phyloP scores from a whole-genome alignment of 2,888 invertebrate genomes.

The Xestoiulus laeticollis region DNA sequence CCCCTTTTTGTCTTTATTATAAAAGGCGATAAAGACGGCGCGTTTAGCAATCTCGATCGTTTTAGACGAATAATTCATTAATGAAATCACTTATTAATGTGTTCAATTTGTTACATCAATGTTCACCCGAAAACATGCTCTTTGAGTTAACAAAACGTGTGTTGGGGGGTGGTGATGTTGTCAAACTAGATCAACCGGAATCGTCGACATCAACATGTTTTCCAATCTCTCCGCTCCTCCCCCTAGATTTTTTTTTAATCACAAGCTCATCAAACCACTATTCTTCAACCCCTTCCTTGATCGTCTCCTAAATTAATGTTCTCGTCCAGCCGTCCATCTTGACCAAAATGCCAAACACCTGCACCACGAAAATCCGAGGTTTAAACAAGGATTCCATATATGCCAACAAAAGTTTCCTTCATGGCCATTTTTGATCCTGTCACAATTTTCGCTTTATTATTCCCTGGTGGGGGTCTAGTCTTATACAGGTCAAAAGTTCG shows the following conservation, averaged over 20 bases:
- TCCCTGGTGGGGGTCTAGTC: too few species aligned
- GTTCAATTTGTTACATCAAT: background rate
- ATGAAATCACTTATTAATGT: conserved; percentile 14
- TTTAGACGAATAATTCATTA: conserved; percentile 1
- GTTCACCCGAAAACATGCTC: conserved; percentile 1
- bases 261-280: background rate
- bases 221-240: background rate
- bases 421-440: too few species aligned
- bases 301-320: background rate
- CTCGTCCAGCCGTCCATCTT: background rate
- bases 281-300: background rate
- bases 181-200: conserved; percentile 33
- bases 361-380: background rate
- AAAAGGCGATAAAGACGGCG: background rate
- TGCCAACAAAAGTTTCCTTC: too few species aligned
- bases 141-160: background rate
- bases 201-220: background rate
- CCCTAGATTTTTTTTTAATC: background rate
- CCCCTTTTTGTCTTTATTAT: conserved; percentile 15
- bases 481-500: too few species aligned
- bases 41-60: background rate
- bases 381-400: background rate
- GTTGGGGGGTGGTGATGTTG: background rate
- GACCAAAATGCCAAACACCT: background rate
- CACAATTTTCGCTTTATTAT: too few species aligned